Conservation (phyloP, 2,888 invertebrate species). For the Leptinotarsa tumamoca region DNA sequence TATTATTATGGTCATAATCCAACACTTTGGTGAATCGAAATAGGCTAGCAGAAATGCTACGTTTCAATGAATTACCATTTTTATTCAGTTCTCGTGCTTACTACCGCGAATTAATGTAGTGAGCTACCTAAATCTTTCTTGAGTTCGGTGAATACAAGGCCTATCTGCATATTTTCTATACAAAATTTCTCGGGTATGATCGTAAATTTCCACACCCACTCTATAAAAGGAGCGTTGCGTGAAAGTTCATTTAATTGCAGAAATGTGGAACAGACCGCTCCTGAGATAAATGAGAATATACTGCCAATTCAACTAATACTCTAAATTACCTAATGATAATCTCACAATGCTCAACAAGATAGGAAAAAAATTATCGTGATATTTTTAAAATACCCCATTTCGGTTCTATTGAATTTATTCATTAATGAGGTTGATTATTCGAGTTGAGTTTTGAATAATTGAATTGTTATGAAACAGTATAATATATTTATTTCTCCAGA, state of each 20-base stretch:
- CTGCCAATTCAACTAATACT: background rate
- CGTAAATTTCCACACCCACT: slow-evolving; percentile 12
- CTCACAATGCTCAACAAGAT: background rate
- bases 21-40: background rate
- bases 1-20: background rate
- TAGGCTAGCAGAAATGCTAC: background rate
- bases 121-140: background rate
- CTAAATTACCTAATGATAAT: background rate
- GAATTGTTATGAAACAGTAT: too few species aligned
- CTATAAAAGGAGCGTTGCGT: background rate
- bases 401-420: too few species aligned
- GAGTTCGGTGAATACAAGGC: background rate
- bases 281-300: background rate
- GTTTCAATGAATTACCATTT: slow-evolving; percentile 2
- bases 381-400: too few species aligned
- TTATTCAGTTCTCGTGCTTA: background rate
- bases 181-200: background rate
- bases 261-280: background rate
- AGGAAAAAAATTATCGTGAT: too few species aligned
- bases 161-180: slow-evolving; percentile 13
- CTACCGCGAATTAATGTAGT: background rate
- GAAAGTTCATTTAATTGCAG: background rate
- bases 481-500: too few species aligned
- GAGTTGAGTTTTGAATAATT: too few species aligned
- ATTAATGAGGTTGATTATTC: too few species aligned